Conservation (phyloP, 2,888 invertebrate genomes). For the Amblyteles armatorius region DNA sequence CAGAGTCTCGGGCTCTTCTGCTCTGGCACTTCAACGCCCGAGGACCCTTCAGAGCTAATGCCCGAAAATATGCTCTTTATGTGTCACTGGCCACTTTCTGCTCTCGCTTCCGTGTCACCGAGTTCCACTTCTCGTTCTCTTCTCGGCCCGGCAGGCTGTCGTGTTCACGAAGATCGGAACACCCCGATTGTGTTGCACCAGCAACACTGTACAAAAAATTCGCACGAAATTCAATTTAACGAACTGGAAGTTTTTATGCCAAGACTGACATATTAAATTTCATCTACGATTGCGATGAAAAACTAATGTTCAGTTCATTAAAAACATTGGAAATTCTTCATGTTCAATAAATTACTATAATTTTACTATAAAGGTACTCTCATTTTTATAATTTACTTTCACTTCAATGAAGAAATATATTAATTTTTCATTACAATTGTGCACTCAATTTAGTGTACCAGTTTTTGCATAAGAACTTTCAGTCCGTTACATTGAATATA, state of each 20-base stretch:
- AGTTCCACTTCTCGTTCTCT: conserved; percentile 20
- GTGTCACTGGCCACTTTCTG: conserved; percentile 84
- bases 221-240: background rate
- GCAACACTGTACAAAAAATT: background rate
- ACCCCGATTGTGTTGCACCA: conserved; percentile 62
- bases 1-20: conserved; percentile 5
- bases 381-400: too few species aligned
- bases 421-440: too few species aligned
- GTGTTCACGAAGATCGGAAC: conserved; percentile 47
- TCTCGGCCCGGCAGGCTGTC: background rate
- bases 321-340: background rate
- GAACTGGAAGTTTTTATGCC: background rate
- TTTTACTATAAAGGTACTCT: too few species aligned
- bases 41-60: conserved; percentile 74
- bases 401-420: background rate
- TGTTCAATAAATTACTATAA: too few species aligned
- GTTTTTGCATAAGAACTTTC: too few species aligned
- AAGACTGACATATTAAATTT: background rate
- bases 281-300: too few species aligned
- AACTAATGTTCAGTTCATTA: too few species aligned
- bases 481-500: too few species aligned
- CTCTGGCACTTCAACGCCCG: conserved; percentile 64
- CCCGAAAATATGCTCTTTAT: conserved; percentile 84
- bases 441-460: too few species aligned
- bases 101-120: conserved; percentile 71